Evolutionary conservation across 2,113 vertebrate species (phyloP), one percentile per base, ranked within the genome.

Genomic region (Xiphophorus hellerii): DNA sequence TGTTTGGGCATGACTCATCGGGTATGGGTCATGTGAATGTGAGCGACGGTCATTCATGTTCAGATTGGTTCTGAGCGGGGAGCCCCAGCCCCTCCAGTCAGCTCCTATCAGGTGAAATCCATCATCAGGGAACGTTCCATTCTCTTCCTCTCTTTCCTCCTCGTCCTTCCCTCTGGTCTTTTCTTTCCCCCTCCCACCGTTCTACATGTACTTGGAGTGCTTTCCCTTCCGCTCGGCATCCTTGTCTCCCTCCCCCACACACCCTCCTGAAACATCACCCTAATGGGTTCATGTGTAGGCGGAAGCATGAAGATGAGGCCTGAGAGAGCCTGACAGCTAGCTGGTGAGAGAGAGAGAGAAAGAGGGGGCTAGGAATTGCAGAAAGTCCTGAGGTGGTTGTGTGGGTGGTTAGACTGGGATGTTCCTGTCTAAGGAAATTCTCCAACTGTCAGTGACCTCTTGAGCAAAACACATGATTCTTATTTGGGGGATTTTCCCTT

Each of bases 61-160:
- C 62, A 44, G 71, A 69, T 77, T 28, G 35, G 54, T 78, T 71
- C 48, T 33, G 69, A 78, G 80, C 70, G 64, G 80, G 87, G 76
- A 88, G 75, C 82, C 84, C 76, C 74, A 62, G 87, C 84, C 80
- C 71, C 73, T 88, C 76, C 78, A 82, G 90, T 92, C 90, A 83
- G 69, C 44, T 82, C 74, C 42, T 58, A 81, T 89, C 79, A 75
- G 39, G 64, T 51, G 22, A 76, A 73, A 25, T 58, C 29, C 79
- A 88, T 87, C 72, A 68, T 65, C 14, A 64, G 76, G 63, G 54
- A 78, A n/a, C 61, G 63, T n/a, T 5, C 7, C 8, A 58, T 70
- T 58, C 44, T 33, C 35, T 42, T 39, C 27, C 20, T 22, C 29
- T n/a, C 63, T 62, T 65, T 31, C 69, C 35, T 80, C 54, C 67